Base-by-base conservation (phyloP, 2,888 invertebrate genomes). In the Muscina levida region DNA sequence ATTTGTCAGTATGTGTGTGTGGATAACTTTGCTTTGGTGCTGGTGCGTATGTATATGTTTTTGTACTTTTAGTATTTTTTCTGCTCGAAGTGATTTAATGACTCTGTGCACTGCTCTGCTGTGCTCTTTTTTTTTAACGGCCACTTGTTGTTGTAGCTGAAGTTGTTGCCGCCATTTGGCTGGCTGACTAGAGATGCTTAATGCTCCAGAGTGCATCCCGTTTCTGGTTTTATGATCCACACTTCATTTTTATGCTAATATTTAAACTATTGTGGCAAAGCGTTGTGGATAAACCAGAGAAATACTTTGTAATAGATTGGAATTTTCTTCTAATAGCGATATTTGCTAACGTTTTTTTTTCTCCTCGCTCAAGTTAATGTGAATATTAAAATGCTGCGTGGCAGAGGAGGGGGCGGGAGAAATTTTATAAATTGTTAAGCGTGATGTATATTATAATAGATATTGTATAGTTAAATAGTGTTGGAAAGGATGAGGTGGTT, bases 11-110 rank as follows among this genome's bases (percentile, higher is more conserved):
- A 42, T 8, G 65, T 57, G 56, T 77, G 72, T 17, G 57, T 39
- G 0, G 3, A 31, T 31, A 3, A 8, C 4, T 31, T 5, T 8
- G 8, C 8, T 3, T 31, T 5, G 5, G 56, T 67, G 67, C 17
- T 1, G 72, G 62, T 72, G 31, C 42, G 46, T 56, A 42, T 62
- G n/a, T 46, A 13, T 74, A 22, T 66, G 24, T 57, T 26, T 3
- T n/a, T 81, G 72, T 77, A 74, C 66, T 77, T 81, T 81, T 72
- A 74, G 74, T 74, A 77, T 81, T 81, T 77, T 81, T 81, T 77
- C 81, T 77, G 77, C 77, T 77, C 77, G 81, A 81, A 81, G 81
- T 81, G 81, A 81, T 81, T 81, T 81, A 81, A 81, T 81, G 81
- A 81, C 81, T 62, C 62, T 79, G 26, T n/a, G n/a, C n/a, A n/a